Conservation (phyloP, 2,113 vertebrate species). For the Trichechus manatus region DNA sequence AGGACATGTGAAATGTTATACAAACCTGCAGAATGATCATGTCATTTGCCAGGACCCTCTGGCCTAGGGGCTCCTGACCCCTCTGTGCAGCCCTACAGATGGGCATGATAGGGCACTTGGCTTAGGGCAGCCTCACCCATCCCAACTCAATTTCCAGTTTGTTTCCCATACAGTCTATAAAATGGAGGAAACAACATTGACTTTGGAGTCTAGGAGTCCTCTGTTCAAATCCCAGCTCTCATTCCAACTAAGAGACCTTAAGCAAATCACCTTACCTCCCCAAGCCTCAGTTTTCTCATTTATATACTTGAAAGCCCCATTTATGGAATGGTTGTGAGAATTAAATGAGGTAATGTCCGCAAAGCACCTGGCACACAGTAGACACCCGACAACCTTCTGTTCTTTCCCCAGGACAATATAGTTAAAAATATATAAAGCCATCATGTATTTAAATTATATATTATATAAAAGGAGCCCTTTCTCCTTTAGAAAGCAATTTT, state of each 20-base stretch:
- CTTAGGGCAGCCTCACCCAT: background rate
- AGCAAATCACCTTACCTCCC: background rate
- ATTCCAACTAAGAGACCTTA: background rate
- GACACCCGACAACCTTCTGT: rapidly evolving
- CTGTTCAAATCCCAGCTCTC: background rate
- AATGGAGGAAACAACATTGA: background rate
- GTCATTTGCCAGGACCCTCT: background rate
- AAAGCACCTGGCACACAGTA: background rate
- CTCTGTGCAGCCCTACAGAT: background rate
- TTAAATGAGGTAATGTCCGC: background rate
- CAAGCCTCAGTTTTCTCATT: background rate
- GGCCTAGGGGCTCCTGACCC: background rate
- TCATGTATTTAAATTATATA: no score
- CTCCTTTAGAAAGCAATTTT: background rate
- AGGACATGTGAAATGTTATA: background rate
- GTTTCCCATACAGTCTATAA: background rate
- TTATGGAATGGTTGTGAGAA: background rate
- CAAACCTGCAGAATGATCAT: no score
- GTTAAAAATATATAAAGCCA: background rate
- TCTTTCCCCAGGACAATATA: background rate
- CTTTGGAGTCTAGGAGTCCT: background rate
- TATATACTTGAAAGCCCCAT: background rate
- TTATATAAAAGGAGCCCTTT: no score
- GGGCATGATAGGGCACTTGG: background rate
- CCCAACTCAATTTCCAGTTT: background rate